A percentile compares a stretch with the other conserved stretches of the same genome.
These are phyloP conservation scores for Ceratina japonica DNA, from an alignment of 1,140 invertebrate species.

Conservation along the genomic window DNA sequence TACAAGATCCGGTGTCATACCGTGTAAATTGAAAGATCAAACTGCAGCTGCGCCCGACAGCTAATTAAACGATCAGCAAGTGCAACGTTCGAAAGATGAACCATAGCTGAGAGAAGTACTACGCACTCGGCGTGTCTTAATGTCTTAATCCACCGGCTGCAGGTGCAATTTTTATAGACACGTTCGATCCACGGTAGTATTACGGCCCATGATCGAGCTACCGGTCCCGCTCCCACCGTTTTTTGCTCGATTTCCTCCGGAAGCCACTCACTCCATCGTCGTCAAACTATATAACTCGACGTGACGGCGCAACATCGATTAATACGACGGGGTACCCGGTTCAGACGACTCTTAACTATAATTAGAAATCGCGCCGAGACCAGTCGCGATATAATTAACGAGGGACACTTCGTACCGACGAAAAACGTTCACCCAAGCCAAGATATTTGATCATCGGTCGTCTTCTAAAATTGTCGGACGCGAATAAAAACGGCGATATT, in stretches of 20 bases:
- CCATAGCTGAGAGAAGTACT: no score
- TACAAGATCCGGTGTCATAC: conserved; percentile 9
- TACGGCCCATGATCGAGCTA: conserved; percentile 12
- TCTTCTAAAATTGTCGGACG: no score
- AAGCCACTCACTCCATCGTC: no score
- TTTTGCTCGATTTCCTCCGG: not conserved
- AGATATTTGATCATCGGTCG: no score
- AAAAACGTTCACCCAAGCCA: not conserved
- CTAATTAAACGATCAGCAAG: conserved; percentile 57
- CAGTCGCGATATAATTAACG: not conserved
- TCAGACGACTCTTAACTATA: no score
- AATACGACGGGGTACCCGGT: not conserved
- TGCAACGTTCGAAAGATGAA: conserved; percentile 40
- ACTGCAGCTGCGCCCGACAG: conserved; percentile 54
- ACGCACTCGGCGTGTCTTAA: not conserved
- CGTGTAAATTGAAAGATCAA: conserved; percentile 56
- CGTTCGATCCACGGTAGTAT: conserved; percentile 22
- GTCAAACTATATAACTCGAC: not conserved
- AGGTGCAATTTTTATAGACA: conserved; percentile 37
- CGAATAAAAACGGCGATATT: no score
- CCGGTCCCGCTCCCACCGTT: conserved; percentile 14
- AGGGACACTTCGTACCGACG: not conserved
- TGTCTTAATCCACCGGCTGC: conserved; percentile 31
- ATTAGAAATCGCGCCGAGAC: no score
- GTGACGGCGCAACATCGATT: not conserved